Evolutionary conservation across 1,140 invertebrate species (phyloP).

Genomic region (Aethina tumida): DNA sequence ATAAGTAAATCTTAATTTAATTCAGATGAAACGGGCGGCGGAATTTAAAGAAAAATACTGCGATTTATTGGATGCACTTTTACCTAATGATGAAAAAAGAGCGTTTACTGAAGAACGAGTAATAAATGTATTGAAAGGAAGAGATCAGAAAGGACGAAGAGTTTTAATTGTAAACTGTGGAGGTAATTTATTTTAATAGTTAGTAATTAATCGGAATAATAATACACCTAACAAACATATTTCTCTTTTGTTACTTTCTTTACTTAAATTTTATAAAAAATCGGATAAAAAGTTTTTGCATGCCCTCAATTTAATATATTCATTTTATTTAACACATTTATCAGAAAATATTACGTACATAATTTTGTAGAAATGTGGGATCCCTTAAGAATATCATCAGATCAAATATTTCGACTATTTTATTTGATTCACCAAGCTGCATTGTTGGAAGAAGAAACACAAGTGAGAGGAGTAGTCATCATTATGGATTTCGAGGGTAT

Average conservation of each 20-base stretch:
- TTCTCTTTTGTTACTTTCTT: too few species aligned
- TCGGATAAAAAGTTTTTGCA: too few species aligned
- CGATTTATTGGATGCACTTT: conserved; percentile 47
- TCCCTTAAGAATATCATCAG: conserved; percentile 55
- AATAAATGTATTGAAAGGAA: conserved; percentile 47
- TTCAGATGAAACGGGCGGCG: conserved; percentile 60
- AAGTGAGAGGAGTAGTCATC: conserved; percentile 62
- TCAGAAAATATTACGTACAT: too few species aligned
- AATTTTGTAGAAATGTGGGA: conserved; percentile 54
- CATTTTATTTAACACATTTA: too few species aligned
- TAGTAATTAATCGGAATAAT: too few species aligned
- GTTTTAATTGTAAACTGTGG: conserved; percentile 27
- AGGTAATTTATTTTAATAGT: too few species aligned
- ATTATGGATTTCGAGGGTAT: conserved; percentile 73
- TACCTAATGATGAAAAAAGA: conserved; percentile 53
- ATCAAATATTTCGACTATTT: conserved; percentile 65
- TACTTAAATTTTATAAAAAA: too few species aligned
- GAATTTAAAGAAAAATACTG: conserved; percentile 63
- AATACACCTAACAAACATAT: too few species aligned
- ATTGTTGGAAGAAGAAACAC: conserved; percentile 60
- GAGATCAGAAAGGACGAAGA: conserved; percentile 30
- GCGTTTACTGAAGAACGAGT: conserved; percentile 57
- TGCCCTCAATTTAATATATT: too few species aligned
- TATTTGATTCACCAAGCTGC: conserved; percentile 68
- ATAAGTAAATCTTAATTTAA: conserved; percentile 18